Evolutionary conservation across 2,113 vertebrate species (phyloP), one percentile per base, ranked within the genome.

Genomic region (Oncorhynchus tshawytscha): DNA sequence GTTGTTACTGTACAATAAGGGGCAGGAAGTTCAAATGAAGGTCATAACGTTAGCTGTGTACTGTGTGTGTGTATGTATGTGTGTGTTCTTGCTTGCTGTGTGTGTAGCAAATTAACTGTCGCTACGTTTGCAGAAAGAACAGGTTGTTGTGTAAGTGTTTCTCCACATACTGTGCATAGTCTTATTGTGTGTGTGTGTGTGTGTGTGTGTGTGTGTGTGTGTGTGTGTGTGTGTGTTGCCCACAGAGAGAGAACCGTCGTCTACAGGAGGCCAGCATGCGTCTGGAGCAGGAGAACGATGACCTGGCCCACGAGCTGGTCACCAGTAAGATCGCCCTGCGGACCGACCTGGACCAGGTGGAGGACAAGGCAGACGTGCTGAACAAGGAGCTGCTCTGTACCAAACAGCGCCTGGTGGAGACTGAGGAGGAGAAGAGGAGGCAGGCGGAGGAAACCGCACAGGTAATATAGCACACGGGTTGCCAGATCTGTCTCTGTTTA

Each of bases 181-280:
- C 9, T 66, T 25, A 12, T 31, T 39, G 31, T 67, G 65, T 29
- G 65, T 34, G 66, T 34, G 67, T 68, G 15, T 68, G n/a, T n/a
- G 60, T n/a, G 60, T 62, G 60, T 62, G 60, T 62, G 60, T 62
- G 60, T 62, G n/a, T 64, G 60, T 64, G 60, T 64, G 60, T 64
- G 22, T 64, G 60, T 22, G 60, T 25, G 22, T 64, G 62, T 64
- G 62, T 22, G 62, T 64, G 62, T 64, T 12, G 24, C 1, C 16
- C n/a, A 5, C 91, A 99, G 98, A 96, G 95, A 88, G 98, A 99
- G 79, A 99, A 99, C 89, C 95, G 97, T n/a, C 93, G 98, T 60
- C 91, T 99, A 4, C 98, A 99, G 83, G 98, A 99, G 85, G 96
- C 98, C 91, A 99, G 97, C 82, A 98, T 99, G 97, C 88, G 97